phyloP scores from a whole-genome alignment of 2,797 vertebrate species.

The Falco columbarius region DNA sequence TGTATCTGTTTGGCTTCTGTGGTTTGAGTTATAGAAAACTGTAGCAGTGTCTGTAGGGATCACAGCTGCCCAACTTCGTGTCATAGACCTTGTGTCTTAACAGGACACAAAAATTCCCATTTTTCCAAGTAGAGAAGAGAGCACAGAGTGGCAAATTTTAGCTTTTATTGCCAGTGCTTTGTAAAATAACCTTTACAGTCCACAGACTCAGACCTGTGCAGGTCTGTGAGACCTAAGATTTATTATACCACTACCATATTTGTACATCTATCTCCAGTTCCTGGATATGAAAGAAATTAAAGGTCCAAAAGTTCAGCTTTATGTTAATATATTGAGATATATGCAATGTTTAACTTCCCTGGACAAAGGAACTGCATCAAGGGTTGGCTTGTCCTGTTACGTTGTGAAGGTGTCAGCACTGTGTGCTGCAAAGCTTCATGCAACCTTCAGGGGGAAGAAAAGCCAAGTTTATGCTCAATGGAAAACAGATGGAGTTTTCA shows the following conservation, averaged over 20 bases:
- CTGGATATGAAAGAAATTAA: not conserved
- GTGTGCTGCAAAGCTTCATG: slow-evolving; percentile 16
- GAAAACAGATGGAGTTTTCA: slow-evolving; percentile 55
- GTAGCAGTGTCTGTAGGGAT: not conserved
- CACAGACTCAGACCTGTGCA: not conserved
- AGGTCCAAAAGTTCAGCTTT: not conserved
- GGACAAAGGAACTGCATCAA: not conserved
- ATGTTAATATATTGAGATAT: not conserved
- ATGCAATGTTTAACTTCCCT: not conserved
- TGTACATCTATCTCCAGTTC: not conserved
- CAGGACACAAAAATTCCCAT: not conserved
- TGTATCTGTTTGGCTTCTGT: not conserved
- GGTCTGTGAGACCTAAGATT: not conserved
- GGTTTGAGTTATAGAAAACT: not conserved
- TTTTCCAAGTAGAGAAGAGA: not conserved
- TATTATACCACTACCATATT: not conserved
- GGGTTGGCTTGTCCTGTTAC: not conserved
- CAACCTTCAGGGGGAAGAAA: not conserved
- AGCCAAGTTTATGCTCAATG: not conserved
- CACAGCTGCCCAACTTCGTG: not conserved
- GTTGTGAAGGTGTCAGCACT: slow-evolving; percentile 12
- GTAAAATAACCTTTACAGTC: not conserved
- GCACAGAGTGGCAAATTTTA: not conserved
- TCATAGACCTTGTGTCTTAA: not conserved
- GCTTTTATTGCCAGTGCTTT: not conserved